Base-by-base conservation (phyloP, 2,888 invertebrate genomes). In the Aphrophora alni region DNA sequence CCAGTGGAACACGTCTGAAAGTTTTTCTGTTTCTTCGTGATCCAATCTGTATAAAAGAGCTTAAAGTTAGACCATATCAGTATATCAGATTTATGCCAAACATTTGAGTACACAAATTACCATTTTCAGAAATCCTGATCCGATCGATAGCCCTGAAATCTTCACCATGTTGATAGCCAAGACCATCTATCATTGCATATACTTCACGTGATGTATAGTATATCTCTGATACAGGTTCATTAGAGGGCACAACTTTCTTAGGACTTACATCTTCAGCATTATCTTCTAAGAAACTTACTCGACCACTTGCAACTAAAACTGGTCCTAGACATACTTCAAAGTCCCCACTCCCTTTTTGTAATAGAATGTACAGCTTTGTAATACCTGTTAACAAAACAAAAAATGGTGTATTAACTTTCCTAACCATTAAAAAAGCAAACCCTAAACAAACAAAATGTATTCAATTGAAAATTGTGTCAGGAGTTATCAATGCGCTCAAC, bases 131-230 rank as follows among this genome's bases (percentile, higher is more conserved):
- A 10, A 59, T 59, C 59, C 10, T n/a, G 5, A 59, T 59, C 0
- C 4, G 5, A 4, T 59, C 59, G 17, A 81, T 72, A 4, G 33
- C 26, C 24, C 72, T 70, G 38, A 81, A 81, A 26, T 74, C 24
- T 17, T 75, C 71, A 24, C 74, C 74, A 25, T 75, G 71, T 12
- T 73, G 25, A 25, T 78, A 81, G 0, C 81, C 78, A 59, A 78
- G 75, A 7, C 78, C 51, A 25, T 70, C 38, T 17, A 81, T 38
- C 14, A 81, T 27, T 17, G 51, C 59, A 7, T 78, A 51, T 10
- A 81, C 38, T 33, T 81, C 81, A n/a, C 28, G 38, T 8, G 51
- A 17, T 38, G 44, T 38, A 24, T 69, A 70, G 27, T 21, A 33
- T 8, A 69, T n/a, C 5, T 33, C 70, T 14, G 26, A 28, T 17